phyloP scores from a whole-genome alignment of 2,113 vertebrate species.

The Brachyistius frenatus region DNA sequence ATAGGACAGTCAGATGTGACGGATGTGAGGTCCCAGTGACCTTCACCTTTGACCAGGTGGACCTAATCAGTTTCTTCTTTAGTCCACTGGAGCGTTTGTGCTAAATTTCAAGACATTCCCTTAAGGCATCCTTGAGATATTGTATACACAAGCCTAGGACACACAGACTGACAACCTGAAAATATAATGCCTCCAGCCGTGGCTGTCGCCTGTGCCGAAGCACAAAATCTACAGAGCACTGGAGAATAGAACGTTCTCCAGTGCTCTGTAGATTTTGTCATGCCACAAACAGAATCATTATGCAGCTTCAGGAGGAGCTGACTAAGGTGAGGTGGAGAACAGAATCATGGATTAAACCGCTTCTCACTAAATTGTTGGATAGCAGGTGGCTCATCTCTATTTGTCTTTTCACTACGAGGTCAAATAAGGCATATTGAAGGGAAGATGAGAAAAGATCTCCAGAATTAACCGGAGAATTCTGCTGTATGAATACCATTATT shows the following conservation, averaged over 20 bases:
- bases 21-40: no score
- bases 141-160: no score
- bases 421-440: slow-evolving; percentile 1
- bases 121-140: no score
- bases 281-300: not conserved
- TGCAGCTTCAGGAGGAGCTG: not conserved
- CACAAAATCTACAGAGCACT: not conserved
- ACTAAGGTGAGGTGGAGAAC: not conserved
- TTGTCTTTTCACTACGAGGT: slow-evolving; percentile 26
- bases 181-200: no score
- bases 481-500: not conserved
- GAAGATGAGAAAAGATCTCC: slow-evolving; percentile 2
- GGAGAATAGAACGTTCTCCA: not conserved
- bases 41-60: no score
- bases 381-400: slow-evolving; percentile 15
- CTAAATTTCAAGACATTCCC: no score
- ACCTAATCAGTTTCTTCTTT: no score
- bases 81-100: no score
- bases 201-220: no score
- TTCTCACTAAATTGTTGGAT: slow-evolving; percentile 18
- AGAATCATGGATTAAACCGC: not conserved
- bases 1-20: no score
- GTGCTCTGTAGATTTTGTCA: no score
- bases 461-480: slow-evolving; percentile 1
- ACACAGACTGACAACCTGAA: no score